Evolutionary conservation across 2,888 invertebrate genomes (phyloP), one percentile per base, ranked within the genome.

Genomic region (Mimumesa dahlbomi): DNA sequence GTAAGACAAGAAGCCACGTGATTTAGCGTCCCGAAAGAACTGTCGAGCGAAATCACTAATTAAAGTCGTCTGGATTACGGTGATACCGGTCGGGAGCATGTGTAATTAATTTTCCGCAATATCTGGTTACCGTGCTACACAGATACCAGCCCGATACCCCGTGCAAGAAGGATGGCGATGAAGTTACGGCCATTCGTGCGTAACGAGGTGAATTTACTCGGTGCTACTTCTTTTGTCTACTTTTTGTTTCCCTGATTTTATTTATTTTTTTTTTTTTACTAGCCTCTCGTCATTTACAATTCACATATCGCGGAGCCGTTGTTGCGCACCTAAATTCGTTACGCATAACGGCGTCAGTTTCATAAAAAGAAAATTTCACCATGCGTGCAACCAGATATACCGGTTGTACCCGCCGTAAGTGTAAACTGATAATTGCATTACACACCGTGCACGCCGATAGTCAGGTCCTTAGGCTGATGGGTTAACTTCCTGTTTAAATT

Each of bases 101-200:
- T 34, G 68, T 50, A 64, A 73, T 73, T 73, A 73, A 73, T 73
- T 59, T 63, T 34, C 56, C 22, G 56, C 58, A 45, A 66, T 68
- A 73, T 73, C 73, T 73, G 56, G 68, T 73, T 73, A 73, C 73
- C 57, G 34, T 16, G 66, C n/a, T 69, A 34, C 67, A 62, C 38
- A 56, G 67, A 67, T 63, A 59, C 69, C 21, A 46, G 58, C 1
- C 2, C 40, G 69, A 64, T 69, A 72, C 50, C 38, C 7, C 16
- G 42, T 6, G 50, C 40, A 46, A 50, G 59, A 46, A 59, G 38
- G 45, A 43, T 36, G 40, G 49, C 64, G 69, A 59, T 46, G 58
- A 54, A 64, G 58, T 42, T 71, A 45, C 64, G 18, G 50, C 49
- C 22, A 54, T 62, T 71, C 73, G 57, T 70, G 73, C 73, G 70